A percentile compares a stretch with the other conserved stretches of the same genome.
Conservation (phyloP, 2,888 invertebrate species). For the Sesia apiformis region DNA sequence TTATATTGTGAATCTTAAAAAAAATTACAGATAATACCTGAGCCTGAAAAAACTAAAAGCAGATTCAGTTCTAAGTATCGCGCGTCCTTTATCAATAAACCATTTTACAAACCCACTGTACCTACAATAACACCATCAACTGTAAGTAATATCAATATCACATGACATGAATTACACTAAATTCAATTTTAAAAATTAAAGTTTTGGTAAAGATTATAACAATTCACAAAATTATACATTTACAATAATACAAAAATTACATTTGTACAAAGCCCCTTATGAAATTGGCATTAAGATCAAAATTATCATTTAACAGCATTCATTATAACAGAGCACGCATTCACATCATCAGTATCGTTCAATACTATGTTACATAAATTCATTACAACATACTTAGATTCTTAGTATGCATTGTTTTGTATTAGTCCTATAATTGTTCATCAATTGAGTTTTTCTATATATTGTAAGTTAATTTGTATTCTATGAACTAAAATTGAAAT, state of each 20-base stretch:
- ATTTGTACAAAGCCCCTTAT: slow-evolving; percentile 62
- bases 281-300: slow-evolving; percentile 46
- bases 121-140: slow-evolving; percentile 73
- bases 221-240: slow-evolving; percentile 13
- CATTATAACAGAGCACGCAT: background rate
- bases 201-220: too few species aligned
- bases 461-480: too few species aligned
- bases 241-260: slow-evolving; percentile 1
- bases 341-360: background rate
- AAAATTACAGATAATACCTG: slow-evolving; percentile 55
- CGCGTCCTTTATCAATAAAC: slow-evolving; percentile 65
- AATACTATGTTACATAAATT: too few species aligned
- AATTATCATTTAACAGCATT: slow-evolving; percentile 1
- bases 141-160: slow-evolving; percentile 45
- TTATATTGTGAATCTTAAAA: slow-evolving; percentile 1
- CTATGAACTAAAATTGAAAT: too few species aligned
- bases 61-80: slow-evolving; percentile 77
- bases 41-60: slow-evolving; percentile 62
- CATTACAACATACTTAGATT: too few species aligned
- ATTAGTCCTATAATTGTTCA: too few species aligned
- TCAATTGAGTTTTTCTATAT: too few species aligned
- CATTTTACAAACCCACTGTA: slow-evolving; percentile 77
- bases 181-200: slow-evolving; percentile 1
- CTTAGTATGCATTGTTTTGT: too few species aligned
- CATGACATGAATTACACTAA: background rate